Percentiles rank a stretch among this genome's conserved stretches.
These are phyloP conservation scores for Arenaria interpres DNA, from an alignment of 2,113 vertebrate genomes.

Conservation along the genomic window DNA sequence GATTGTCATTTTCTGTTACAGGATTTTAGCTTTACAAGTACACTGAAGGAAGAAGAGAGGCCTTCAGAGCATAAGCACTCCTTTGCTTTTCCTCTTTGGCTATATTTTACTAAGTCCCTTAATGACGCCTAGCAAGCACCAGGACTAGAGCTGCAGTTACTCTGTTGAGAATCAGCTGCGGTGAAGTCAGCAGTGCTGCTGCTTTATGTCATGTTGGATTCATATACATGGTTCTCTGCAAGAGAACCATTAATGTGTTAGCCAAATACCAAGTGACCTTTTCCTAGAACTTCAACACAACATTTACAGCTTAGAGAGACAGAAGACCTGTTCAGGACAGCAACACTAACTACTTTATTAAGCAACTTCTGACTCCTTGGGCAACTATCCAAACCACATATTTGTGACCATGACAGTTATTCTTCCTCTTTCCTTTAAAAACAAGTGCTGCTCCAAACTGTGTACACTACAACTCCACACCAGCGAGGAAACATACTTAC, in stretches of 20 bases:
- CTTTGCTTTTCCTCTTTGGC: background rate
- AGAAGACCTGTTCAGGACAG: constrained; percentile 73
- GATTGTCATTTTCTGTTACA: background rate
- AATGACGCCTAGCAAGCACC: background rate
- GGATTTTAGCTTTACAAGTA: background rate
- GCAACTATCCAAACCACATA: constrained; percentile 73
- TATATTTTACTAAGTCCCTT: background rate
- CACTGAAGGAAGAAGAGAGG: background rate
- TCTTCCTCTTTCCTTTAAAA: constrained; percentile 76
- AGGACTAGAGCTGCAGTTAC: background rate
- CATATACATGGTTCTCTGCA: background rate
- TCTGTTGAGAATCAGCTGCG: background rate
- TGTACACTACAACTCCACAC: constrained; percentile 49
- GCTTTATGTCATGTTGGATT: background rate
- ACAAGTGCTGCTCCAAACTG: constrained; percentile 64
- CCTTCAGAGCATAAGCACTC: background rate
- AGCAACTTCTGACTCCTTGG: constrained; percentile 66
- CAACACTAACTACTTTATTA: constrained; percentile 74
- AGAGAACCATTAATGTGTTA: constrained; percentile 59
- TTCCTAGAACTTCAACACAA: constrained; percentile 74
- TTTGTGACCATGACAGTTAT: constrained; percentile 78
- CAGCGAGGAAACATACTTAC: constrained; percentile 4
- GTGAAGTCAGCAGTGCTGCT: background rate
- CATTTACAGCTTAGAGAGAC: constrained; percentile 53
- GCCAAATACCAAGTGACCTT: constrained; percentile 73